These are phyloP conservation scores for Alfaro cultratus DNA, from an alignment of 2,797 vertebrate genomes.

Conservation along the genomic window DNA sequence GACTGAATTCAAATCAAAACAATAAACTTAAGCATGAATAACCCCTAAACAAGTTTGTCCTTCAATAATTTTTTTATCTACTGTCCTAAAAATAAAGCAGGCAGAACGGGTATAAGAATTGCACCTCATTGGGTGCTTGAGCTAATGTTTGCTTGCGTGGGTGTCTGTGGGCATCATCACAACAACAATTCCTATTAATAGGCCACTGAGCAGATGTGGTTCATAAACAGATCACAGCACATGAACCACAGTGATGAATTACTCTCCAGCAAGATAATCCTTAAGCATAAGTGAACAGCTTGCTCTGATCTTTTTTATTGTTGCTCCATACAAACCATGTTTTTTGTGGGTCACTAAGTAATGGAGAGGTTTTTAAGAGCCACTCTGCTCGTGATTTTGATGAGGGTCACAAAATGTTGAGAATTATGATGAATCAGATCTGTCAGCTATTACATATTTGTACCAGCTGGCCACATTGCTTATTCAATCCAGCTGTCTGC, in stretches of 20 bases:
- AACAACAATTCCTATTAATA: conserved; percentile 46
- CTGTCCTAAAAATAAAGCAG: background rate
- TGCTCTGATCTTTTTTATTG: conserved; percentile 45
- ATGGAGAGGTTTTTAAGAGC: conserved; percentile 23
- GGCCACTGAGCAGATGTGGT: conserved; percentile 55
- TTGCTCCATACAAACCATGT: conserved; percentile 41
- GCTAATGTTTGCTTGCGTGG: background rate
- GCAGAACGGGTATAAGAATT: background rate
- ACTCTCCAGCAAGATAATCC: conserved; percentile 54
- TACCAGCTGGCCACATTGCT: background rate
- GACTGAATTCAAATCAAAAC: background rate
- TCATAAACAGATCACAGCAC: conserved; percentile 52
- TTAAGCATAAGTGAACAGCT: conserved; percentile 56
- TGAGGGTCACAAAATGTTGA: conserved; percentile 13
- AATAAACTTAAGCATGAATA: background rate
- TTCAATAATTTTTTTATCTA: background rate
- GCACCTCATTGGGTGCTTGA: background rate
- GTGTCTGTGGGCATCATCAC: background rate
- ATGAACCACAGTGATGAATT: conserved; percentile 64
- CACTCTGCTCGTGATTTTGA: conserved; percentile 6
- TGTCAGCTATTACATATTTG: conserved; percentile 4
- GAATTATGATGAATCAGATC: conserved; percentile 5
- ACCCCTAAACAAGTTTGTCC: background rate
- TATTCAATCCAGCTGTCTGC: background rate
- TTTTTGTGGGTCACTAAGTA: conserved; percentile 27